phyloP scores from a whole-genome alignment of 2,113 vertebrate genomes.

The Apodemus sylvaticus region DNA sequence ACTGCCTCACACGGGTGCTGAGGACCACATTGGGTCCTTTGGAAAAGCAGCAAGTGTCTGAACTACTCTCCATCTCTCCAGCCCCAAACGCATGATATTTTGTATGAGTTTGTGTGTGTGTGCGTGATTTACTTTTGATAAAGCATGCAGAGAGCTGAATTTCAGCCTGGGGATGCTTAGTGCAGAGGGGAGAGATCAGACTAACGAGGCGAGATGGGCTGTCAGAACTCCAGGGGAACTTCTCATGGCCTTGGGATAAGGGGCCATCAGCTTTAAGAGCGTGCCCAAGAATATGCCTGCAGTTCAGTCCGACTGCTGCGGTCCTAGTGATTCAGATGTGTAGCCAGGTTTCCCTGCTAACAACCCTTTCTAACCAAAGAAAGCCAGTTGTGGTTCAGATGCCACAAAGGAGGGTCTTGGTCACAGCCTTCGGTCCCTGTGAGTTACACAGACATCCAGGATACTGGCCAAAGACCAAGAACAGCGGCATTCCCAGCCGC shows the following conservation, averaged over 20 bases:
- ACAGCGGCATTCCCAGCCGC: neutral
- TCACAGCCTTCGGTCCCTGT: neutral
- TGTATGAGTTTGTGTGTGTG: neutral
- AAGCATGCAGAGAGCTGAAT: neutral
- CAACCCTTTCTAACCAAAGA: neutral
- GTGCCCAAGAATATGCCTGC: neutral
- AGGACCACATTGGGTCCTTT: neutral
- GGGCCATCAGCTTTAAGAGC: neutral
- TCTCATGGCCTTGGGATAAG: neutral
- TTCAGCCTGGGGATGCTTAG: neutral
- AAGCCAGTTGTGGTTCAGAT: neutral
- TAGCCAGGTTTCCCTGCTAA: neutral
- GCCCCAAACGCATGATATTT: neutral
- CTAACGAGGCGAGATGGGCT: constrained; percentile 30
- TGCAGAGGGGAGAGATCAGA: neutral
- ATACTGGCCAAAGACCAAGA: neutral
- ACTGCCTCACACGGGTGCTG: neutral
- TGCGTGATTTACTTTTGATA: neutral
- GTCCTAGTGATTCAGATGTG: neutral
- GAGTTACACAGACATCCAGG: neutral
- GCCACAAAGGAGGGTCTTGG: neutral
- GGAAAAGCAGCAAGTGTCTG: neutral
- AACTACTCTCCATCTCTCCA: neutral
- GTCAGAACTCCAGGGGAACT: neutral
- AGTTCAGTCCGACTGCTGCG: neutral